Percentiles rank a stretch among this genome's conserved stretches.
Conservation (phyloP, 1,140 invertebrate genomes). For the Zaprionus ghesquierei region DNA sequence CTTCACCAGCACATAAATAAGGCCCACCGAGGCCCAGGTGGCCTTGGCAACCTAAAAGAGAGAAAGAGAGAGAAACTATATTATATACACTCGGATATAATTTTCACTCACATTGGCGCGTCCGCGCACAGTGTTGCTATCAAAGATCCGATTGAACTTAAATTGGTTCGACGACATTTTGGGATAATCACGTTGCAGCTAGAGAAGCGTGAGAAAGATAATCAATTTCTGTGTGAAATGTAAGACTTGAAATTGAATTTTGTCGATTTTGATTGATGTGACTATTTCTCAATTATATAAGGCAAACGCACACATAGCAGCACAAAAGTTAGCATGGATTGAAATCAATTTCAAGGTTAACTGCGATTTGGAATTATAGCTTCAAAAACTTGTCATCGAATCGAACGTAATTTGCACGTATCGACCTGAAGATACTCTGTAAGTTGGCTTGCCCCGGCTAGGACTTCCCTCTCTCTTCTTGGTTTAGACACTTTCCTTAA, state of each 20-base stretch:
- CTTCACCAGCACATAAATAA: constrained; percentile 56
- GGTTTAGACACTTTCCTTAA: too few species aligned
- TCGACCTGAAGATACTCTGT: too few species aligned
- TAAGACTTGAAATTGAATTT: constrained; percentile 9
- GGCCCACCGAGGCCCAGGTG: constrained; percentile 54
- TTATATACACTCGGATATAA: background rate
- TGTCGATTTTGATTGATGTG: constrained; percentile 3
- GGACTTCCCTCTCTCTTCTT: too few species aligned
- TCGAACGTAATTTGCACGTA: too few species aligned
- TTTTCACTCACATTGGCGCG: constrained; percentile 60
- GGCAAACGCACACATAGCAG: background rate
- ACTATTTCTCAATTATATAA: constrained; percentile 1
- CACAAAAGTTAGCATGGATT: background rate
- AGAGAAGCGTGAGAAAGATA: background rate
- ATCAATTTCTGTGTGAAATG: constrained; percentile 3
- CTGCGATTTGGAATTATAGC: background rate
- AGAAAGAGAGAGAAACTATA: background rate
- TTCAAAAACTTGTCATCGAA: background rate
- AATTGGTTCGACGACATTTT: constrained; percentile 40
- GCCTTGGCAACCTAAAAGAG: constrained; percentile 85
- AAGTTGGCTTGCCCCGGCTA: too few species aligned
- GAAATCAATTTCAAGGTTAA: background rate
- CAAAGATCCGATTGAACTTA: constrained; percentile 41
- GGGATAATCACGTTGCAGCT: background rate
- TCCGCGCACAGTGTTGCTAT: constrained; percentile 56